These are phyloP conservation scores for Amphipyra berbera DNA, from an alignment of 2,888 invertebrate species.

Conservation along the genomic window DNA sequence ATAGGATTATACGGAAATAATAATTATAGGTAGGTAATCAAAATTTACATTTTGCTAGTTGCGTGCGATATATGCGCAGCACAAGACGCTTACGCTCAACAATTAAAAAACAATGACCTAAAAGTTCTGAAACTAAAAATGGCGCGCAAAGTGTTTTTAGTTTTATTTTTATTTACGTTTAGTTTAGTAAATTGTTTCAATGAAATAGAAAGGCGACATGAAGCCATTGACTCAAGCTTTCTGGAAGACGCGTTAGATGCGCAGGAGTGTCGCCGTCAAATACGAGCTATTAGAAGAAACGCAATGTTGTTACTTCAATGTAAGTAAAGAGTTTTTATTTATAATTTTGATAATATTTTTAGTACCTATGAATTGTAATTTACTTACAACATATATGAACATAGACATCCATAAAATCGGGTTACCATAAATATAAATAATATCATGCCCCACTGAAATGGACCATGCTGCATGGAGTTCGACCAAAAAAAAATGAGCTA, in stretches of 20 bases:
- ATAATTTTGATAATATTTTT: too few relatives aligned
- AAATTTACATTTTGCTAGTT: neutral
- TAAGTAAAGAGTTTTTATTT: conserved; percentile 24
- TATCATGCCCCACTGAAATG: too few relatives aligned
- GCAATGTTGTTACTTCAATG: conserved; percentile 42
- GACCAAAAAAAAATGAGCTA: too few relatives aligned
- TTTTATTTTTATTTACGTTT: conserved; percentile 16
- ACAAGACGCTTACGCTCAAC: neutral
- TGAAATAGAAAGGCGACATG: conserved; percentile 5
- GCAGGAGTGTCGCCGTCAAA: conserved; percentile 42
- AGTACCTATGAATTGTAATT: too few relatives aligned
- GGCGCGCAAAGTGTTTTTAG: conserved; percentile 3
- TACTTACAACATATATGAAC: too few relatives aligned
- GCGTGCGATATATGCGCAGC: neutral
- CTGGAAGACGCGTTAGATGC: conserved; percentile 41
- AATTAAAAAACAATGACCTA: neutral
- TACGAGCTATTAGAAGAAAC: conserved; percentile 33
- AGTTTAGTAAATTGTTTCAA: conserved; percentile 25
- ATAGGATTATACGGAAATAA: too few relatives aligned
- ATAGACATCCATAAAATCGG: too few relatives aligned
- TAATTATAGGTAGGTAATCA: neutral
- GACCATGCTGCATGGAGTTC: too few relatives aligned
- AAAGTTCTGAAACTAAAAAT: conserved; percentile 9
- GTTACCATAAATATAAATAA: too few relatives aligned
- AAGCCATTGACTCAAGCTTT: conserved; percentile 24